Evolutionary conservation across 2,797 vertebrate genomes (phyloP).

Genomic region (Clangula hyemalis): DNA sequence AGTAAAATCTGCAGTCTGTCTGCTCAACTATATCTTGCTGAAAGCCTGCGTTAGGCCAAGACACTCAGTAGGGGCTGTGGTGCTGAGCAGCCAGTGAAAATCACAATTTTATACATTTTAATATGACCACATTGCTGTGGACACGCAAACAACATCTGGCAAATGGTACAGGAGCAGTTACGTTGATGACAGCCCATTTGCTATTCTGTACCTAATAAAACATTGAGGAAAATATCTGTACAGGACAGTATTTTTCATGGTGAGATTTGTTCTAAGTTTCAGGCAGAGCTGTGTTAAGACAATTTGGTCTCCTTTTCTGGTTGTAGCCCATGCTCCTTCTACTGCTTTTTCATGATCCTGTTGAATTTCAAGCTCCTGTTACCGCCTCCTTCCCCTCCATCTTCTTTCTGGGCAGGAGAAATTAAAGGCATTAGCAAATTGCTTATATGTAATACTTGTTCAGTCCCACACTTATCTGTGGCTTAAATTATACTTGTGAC

Average conservation of each 20-base stretch:
- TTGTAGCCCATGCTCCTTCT: not conserved
- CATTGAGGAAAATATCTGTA: not conserved
- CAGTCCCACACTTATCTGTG: not conserved
- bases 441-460: not conserved
- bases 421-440: not conserved
- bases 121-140: conserved; percentile 11
- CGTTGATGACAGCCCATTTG: conserved; percentile 5
- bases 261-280: not conserved
- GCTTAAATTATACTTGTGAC: not conserved
- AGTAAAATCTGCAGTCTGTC: conserved; percentile 14
- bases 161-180: conserved; percentile 26
- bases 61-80: not conserved
- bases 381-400: not conserved
- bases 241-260: not conserved
- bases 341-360: not conserved
- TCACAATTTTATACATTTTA: conserved; percentile 34
- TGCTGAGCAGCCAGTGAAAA: not conserved
- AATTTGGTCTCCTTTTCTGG: not conserved
- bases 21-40: not conserved
- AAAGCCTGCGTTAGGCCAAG: not conserved
- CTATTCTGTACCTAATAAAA: not conserved
- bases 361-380: not conserved
- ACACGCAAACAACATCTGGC: conserved; percentile 56
- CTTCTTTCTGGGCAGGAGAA: not conserved
- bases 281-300: not conserved